These are phyloP conservation scores for Heptranchias perlo DNA, from an alignment of 2,113 vertebrate genomes.

Conservation along the genomic window DNA sequence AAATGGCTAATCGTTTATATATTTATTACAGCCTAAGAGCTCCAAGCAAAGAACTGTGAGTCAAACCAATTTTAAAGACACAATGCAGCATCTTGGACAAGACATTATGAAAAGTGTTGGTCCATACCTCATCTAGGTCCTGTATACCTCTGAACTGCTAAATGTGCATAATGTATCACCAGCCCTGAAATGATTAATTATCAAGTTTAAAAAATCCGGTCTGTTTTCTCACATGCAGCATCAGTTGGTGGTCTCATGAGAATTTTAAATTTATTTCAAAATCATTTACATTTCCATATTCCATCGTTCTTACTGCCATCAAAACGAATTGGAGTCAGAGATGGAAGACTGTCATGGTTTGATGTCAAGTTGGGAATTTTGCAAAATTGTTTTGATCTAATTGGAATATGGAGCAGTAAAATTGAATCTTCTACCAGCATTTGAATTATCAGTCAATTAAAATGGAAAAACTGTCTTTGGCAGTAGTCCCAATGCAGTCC, in stretches of 20 bases:
- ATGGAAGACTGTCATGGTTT: background rate
- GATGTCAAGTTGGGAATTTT: background rate
- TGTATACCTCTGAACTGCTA: background rate
- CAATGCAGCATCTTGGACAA: background rate
- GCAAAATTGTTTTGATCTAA: background rate
- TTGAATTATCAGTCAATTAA: background rate
- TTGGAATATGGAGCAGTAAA: background rate
- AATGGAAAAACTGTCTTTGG: background rate
- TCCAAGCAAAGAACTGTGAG: background rate
- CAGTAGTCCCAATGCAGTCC: background rate
- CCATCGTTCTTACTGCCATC: background rate
- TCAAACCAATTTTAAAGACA: background rate
- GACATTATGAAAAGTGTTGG: background rate
- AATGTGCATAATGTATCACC: background rate
- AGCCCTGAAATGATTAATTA: background rate
- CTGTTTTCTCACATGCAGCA: background rate
- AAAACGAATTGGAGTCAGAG: background rate
- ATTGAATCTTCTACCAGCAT: too few relatives aligned
- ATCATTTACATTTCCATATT: background rate
- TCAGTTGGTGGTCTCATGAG: background rate
- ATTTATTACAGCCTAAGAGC: background rate
- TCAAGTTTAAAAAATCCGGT: background rate
- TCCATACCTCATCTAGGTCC: background rate
- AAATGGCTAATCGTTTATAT: background rate
- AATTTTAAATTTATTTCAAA: background rate